A percentile compares a stretch with the other conserved stretches of the same genome.
Conservation (phyloP, 2,113 vertebrate species). For the Morone saxatilis region DNA sequence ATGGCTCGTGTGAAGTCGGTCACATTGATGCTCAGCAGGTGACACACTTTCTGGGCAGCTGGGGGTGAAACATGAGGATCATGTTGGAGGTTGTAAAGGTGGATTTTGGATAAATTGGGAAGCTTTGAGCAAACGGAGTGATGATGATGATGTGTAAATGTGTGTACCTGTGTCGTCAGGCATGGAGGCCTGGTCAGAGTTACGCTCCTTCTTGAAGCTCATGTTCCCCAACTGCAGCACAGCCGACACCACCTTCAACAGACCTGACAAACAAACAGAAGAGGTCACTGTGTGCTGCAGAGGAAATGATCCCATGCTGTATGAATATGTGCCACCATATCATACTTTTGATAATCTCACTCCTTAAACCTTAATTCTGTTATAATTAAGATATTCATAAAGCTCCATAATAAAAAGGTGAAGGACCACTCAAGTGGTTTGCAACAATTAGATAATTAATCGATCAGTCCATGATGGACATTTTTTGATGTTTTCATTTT, state of each 20-base stretch:
- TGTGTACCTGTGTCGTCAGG: conserved; percentile 93
- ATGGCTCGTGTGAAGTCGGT: conserved; percentile 97
- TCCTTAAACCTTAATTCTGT: background rate
- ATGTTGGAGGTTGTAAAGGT: conserved; percentile 2
- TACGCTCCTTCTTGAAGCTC: conserved; percentile 95
- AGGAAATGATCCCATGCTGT: background rate
- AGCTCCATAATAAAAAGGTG: too few species aligned
- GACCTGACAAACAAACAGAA: conserved; percentile 80
- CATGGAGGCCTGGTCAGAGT: conserved; percentile 98
- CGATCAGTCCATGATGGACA: background rate
- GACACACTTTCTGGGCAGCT: conserved; percentile 98
- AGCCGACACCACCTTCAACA: conserved; percentile 93
- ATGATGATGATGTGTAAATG: background rate
- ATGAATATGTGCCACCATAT: background rate
- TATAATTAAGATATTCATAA: background rate
- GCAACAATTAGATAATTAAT: background rate
- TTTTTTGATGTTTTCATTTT: background rate
- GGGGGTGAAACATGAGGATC: conserved; percentile 12
- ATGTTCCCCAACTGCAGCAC: conserved; percentile 98
- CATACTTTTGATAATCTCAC: background rate
- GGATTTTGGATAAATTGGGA: background rate
- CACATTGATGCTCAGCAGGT: conserved; percentile 96
- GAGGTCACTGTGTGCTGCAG: background rate
- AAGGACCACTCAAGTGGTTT: background rate
- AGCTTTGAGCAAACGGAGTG: background rate